Evolutionary conservation across 2,888 invertebrate genomes (phyloP).

Genomic region (Barypeithes pellucidus): DNA sequence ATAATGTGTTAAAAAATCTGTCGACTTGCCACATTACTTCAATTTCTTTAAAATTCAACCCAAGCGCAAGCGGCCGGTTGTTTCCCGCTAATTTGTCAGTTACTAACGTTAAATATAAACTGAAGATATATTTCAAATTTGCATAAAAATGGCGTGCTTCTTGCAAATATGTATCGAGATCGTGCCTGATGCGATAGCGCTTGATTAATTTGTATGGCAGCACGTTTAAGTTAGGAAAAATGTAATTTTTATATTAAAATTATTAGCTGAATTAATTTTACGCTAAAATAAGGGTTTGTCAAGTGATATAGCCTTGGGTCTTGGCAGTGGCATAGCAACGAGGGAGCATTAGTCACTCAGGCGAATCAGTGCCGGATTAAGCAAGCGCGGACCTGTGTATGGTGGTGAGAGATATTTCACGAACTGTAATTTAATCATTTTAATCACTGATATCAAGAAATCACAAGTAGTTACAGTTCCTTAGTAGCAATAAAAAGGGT

Average conservation of each 20-base stretch:
- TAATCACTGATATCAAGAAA: too few relatives aligned
- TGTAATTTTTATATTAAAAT: not conserved
- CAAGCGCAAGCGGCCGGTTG: constrained; percentile 27
- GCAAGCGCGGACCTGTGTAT: too few relatives aligned
- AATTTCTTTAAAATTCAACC: too few relatives aligned
- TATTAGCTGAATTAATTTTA: constrained; percentile 17
- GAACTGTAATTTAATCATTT: too few relatives aligned
- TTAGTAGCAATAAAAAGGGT: too few relatives aligned
- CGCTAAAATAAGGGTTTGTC: constrained; percentile 15
- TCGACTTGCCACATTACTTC: too few relatives aligned
- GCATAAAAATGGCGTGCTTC: constrained; percentile 39
- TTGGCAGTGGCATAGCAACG: too few relatives aligned
- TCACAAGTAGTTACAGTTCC: too few relatives aligned
- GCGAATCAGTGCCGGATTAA: too few relatives aligned
- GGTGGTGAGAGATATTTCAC: too few relatives aligned
- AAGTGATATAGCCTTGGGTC: not conserved
- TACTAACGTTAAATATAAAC: constrained; percentile 7
- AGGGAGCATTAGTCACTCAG: too few relatives aligned
- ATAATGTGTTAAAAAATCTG: too few relatives aligned
- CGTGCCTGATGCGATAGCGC: constrained; percentile 20
- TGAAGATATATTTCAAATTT: constrained; percentile 38
- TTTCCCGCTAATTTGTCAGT: constrained; percentile 36
- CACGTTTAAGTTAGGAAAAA: constrained; percentile 4
- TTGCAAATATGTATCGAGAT: constrained; percentile 31
- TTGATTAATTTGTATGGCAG: constrained; percentile 16